Evolutionary conservation across 2,113 vertebrate species (phyloP).

Genomic region (Gambusia holbrooki): DNA sequence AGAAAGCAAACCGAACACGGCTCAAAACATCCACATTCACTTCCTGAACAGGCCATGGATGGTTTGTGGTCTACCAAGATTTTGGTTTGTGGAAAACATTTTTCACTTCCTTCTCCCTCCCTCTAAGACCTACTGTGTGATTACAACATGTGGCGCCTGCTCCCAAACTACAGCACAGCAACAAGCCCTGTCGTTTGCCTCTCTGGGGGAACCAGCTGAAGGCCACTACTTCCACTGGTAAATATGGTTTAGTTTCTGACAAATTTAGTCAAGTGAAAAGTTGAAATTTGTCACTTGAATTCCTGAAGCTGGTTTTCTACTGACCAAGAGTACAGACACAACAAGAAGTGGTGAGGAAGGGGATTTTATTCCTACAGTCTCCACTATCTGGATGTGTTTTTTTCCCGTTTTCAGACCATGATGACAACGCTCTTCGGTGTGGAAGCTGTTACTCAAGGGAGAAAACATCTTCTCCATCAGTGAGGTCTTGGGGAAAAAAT

Average conservation of each 20-base stretch:
- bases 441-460: neutral
- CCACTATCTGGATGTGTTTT: neutral
- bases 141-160: constrained; percentile 5
- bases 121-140: constrained; percentile 17
- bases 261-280: neutral
- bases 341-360: no score
- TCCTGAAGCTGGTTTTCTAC: neutral
- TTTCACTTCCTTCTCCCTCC: constrained; percentile 23
- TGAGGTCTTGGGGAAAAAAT: neutral
- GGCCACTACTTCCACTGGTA: neutral
- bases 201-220: no score
- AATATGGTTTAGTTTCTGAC: neutral
- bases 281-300: no score
- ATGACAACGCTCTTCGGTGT: neutral
- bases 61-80: constrained; percentile 69
- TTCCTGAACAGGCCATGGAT: constrained; percentile 6
- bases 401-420: neutral
- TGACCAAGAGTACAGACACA: neutral
- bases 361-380: no score
- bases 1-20: constrained; percentile 61
- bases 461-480: neutral
- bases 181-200: neutral
- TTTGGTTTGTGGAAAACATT: constrained; percentile 55
- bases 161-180: constrained; percentile 19
- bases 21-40: constrained; percentile 56